phyloP scores from a whole-genome alignment of 2,888 invertebrate species.

The Phaonia tiefii region DNA sequence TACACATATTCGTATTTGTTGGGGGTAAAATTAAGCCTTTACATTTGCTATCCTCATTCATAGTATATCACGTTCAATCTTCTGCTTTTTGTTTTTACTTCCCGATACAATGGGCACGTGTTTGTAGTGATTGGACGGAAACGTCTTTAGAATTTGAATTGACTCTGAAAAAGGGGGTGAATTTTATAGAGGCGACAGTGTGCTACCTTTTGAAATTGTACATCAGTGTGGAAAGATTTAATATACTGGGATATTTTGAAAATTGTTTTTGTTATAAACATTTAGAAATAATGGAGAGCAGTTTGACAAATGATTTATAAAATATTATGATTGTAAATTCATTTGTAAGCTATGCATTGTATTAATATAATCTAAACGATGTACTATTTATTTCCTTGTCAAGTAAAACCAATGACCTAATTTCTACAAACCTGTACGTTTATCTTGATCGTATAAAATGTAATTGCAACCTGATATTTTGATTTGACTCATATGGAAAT shows the following conservation, averaged over 20 bases:
- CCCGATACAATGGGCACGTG: neutral
- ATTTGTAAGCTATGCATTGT: too few species aligned
- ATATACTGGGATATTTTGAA: too few species aligned
- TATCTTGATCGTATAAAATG: neutral
- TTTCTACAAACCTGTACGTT: neutral
- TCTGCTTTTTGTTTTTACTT: neutral
- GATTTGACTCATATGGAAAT: neutral
- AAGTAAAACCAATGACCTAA: neutral
- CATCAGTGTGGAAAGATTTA: too few species aligned
- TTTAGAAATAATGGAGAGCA: too few species aligned
- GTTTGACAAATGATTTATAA: neutral
- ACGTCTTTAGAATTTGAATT: slow-evolving; percentile 15
- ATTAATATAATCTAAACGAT: too few species aligned
- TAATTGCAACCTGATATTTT: neutral
- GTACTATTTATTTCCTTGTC: too few species aligned
- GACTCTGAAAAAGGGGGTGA: neutral
- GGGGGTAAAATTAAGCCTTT: neutral
- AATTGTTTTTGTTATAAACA: too few species aligned
- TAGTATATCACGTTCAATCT: neutral
- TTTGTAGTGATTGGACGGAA: neutral
- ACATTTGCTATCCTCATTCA: neutral
- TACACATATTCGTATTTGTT: neutral
- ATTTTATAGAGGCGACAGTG: neutral
- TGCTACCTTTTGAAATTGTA: too few species aligned
- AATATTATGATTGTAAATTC: too few species aligned